Conservation (phyloP, 2,113 vertebrate genomes). For the Asarcornis scutulata region DNA sequence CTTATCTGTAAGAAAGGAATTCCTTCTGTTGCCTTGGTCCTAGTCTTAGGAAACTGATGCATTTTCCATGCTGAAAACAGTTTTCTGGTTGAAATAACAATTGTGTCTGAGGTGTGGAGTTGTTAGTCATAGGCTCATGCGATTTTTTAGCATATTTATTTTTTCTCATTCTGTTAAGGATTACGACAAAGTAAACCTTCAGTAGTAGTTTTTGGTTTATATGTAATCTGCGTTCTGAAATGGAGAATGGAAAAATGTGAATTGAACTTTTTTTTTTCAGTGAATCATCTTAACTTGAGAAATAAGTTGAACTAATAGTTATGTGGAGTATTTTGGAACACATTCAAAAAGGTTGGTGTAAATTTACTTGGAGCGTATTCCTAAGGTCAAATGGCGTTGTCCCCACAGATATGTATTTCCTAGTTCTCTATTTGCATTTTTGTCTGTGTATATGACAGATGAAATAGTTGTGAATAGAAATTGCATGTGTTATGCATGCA, state of each 20-base stretch:
- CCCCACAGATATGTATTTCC: background rate
- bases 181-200: background rate
- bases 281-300: background rate
- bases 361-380: background rate
- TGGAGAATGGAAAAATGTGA: background rate
- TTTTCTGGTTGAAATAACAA: background rate
- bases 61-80: too few relatives aligned
- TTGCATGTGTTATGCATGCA: background rate
- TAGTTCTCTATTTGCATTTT: background rate
- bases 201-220: background rate
- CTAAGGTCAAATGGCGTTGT: background rate
- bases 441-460: background rate
- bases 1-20: background rate
- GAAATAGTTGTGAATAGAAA: background rate
- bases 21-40: background rate
- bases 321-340: background rate
- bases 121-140: background rate
- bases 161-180: background rate
- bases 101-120: background rate
- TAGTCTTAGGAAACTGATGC: background rate
- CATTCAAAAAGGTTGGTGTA: background rate
- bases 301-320: background rate
- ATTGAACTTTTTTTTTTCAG: background rate
- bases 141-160: background rate
- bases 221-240: background rate